A percentile compares a stretch with the other conserved stretches of the same genome.
Conservation (phyloP, 2,797 vertebrate genomes). For the Pangasius larnaudii region DNA sequence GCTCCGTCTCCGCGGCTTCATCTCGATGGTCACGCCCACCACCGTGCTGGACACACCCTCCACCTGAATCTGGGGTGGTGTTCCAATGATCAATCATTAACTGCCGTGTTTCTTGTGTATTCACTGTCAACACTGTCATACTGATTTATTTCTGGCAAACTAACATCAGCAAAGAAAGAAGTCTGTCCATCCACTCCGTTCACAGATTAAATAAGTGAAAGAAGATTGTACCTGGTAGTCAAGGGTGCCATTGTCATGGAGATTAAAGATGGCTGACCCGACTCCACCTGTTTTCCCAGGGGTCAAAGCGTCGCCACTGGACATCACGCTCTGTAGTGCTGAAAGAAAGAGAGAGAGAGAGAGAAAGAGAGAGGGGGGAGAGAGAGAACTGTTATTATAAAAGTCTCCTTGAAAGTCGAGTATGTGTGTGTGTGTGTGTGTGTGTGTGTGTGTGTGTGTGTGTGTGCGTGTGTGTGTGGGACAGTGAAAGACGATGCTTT, state of each 20-base stretch:
- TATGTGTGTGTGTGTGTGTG: neutral
- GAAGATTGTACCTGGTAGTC: constrained; percentile 86
- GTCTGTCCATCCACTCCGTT: neutral
- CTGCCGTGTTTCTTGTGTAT: neutral
- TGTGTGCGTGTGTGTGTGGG: neutral
- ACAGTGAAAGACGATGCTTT: constrained; percentile 7
- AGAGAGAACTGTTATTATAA: constrained; percentile 24
- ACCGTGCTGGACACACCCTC: constrained; percentile 84
- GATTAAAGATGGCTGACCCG: constrained; percentile 85
- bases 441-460: constrained; percentile 21
- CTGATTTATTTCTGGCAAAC: neutral
- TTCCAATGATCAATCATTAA: neutral
- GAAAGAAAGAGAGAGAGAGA: constrained; percentile 36
- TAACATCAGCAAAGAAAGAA: neutral
- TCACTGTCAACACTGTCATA: neutral
- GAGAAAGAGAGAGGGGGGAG: constrained; percentile 41
- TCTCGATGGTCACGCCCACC: constrained; percentile 86
- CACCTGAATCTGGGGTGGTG: constrained; percentile 81
- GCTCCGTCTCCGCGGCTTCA: constrained; percentile 88
- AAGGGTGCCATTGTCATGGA: constrained; percentile 90
- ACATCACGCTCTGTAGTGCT: constrained; percentile 94
- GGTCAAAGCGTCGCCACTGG: constrained; percentile 85
- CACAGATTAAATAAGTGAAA: neutral
- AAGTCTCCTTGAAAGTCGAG: neutral
- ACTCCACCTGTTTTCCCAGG: constrained; percentile 89